A percentile compares a stretch with the other conserved stretches of the same genome.
Evolutionary conservation across 2,888 invertebrate species (phyloP).

Genomic region (Synanthedon myopaeformis): DNA sequence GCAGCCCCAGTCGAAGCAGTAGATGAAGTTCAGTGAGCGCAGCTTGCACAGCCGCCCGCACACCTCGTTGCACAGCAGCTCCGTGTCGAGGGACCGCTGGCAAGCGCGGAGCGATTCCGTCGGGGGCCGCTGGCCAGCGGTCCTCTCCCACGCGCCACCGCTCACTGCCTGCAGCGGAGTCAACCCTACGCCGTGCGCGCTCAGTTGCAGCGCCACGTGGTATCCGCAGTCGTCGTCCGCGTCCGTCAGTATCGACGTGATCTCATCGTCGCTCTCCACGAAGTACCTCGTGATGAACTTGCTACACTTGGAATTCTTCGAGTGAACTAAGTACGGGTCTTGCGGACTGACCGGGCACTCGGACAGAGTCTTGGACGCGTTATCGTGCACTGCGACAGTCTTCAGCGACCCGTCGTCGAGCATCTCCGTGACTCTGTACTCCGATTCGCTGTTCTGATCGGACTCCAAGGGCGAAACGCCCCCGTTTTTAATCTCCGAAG

Average conservation of each 20-base stretch:
- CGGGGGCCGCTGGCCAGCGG: slow-evolving; percentile 7
- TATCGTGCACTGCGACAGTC: slow-evolving; percentile 61
- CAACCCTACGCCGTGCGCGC: slow-evolving; percentile 78
- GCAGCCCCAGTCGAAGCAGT: slow-evolving; percentile 68
- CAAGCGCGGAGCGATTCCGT: slow-evolving; percentile 44
- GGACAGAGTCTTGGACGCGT: slow-evolving; percentile 61
- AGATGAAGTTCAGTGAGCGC: slow-evolving; percentile 55
- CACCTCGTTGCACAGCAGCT: slow-evolving; percentile 61
- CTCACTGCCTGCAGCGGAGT: slow-evolving; percentile 75
- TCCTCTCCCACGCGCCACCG: slow-evolving; percentile 49
- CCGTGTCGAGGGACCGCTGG: slow-evolving; percentile 59
- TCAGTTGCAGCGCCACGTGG: slow-evolving; percentile 79
- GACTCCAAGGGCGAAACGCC: slow-evolving; percentile 35
- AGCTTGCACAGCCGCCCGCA: slow-evolving; percentile 57
- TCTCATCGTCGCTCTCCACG: slow-evolving; percentile 78
- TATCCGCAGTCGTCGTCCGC: slow-evolving; percentile 82
- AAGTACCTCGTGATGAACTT: slow-evolving; percentile 76
- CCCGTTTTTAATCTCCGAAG: slow-evolving; percentile 33
- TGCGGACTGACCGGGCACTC: slow-evolving; percentile 56
- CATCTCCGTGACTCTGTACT: slow-evolving; percentile 64
- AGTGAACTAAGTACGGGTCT: slow-evolving; percentile 63
- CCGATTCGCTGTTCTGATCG: slow-evolving; percentile 56
- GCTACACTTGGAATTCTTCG: slow-evolving; percentile 71
- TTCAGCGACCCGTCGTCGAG: slow-evolving; percentile 63
- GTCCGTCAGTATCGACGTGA: slow-evolving; percentile 78